phyloP scores from a whole-genome alignment of 64 coral and sea anemone species.

The Acropora tenuis region DNA sequence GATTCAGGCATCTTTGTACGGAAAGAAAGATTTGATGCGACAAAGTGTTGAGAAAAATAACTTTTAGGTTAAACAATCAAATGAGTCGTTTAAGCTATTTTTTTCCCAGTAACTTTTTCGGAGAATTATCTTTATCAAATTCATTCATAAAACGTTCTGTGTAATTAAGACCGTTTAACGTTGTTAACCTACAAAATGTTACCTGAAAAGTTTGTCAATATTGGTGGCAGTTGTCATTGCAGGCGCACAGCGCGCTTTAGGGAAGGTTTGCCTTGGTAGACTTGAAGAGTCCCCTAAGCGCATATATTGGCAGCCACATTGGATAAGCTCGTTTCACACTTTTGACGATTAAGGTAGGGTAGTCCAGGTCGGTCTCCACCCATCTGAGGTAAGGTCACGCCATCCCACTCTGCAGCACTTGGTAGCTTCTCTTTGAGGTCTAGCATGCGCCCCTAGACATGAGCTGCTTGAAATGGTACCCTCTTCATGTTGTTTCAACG shows the following conservation, averaged over 20 bases:
- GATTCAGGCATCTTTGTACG: too few relatives aligned
- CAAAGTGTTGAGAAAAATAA: too few relatives aligned
- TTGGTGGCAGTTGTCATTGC: constrained; percentile 19
- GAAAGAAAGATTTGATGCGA: too few relatives aligned
- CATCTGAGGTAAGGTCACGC: constrained; percentile 26
- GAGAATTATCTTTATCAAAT: background rate
- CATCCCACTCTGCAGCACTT: constrained; percentile 58
- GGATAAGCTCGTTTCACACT: constrained; percentile 54
- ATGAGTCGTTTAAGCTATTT: too few relatives aligned
- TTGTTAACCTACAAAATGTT: background rate
- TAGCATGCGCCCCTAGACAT: constrained; percentile 30
- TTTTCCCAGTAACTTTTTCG: background rate
- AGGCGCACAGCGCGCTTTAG: constrained; percentile 29
- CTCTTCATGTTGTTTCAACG: constrained; percentile 47
- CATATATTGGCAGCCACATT: constrained; percentile 47
- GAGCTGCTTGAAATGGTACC: constrained; percentile 54
- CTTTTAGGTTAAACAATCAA: too few relatives aligned
- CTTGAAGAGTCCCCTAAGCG: constrained; percentile 51
- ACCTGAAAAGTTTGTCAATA: background rate
- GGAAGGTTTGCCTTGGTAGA: constrained; percentile 53
- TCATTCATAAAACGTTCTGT: too few relatives aligned
- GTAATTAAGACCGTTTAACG: background rate
- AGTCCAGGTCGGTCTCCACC: constrained; percentile 48
- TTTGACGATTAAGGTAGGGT: constrained; percentile 53
- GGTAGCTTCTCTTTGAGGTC: constrained; percentile 52